phyloP scores from a whole-genome alignment of 2,113 vertebrate species.

The Pelobates fuscus region DNA sequence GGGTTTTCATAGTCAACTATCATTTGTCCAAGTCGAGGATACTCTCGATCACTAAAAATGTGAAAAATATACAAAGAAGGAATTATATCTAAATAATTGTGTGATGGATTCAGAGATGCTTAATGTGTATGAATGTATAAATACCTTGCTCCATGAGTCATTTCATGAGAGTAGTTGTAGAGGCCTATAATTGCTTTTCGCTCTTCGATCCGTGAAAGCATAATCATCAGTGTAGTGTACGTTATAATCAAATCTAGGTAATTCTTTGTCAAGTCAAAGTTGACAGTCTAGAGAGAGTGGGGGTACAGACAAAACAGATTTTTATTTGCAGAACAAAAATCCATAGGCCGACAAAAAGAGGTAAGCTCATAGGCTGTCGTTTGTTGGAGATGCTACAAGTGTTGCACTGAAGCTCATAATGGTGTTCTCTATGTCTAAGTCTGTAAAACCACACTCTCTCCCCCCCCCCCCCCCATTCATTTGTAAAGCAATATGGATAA shows the following conservation, averaged over 20 bases:
- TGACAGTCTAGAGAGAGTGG: constrained; percentile 83
- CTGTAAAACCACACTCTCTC: too few species aligned
- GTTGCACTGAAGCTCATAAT: too few species aligned
- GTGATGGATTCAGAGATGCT: too few species aligned
- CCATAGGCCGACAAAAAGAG: too few species aligned
- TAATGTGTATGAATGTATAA: too few species aligned
- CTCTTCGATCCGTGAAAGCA: constrained; percentile 97
- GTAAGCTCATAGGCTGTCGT: too few species aligned
- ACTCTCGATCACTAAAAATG: constrained; percentile 88
- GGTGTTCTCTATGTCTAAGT: too few species aligned
- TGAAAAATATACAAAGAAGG: background rate
- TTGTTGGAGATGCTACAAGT: too few species aligned
- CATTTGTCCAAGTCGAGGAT: constrained; percentile 96
- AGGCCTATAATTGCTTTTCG: constrained; percentile 96
- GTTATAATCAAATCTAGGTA: constrained; percentile 97
- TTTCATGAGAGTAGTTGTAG: constrained; percentile 98
- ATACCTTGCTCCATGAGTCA: constrained; percentile 97
- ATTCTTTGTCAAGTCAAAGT: constrained; percentile 98
- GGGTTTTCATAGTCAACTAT: constrained; percentile 98
- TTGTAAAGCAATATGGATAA: too few species aligned
- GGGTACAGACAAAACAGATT: constrained; percentile 21
- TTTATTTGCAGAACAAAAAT: background rate
- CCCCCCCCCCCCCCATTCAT: too few species aligned
- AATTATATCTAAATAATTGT: too few species aligned
- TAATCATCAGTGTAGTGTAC: constrained; percentile 95